Evolutionary conservation across 2,888 invertebrate species (phyloP), one percentile per base, ranked within the genome.

Genomic region (Tipula unca): DNA sequence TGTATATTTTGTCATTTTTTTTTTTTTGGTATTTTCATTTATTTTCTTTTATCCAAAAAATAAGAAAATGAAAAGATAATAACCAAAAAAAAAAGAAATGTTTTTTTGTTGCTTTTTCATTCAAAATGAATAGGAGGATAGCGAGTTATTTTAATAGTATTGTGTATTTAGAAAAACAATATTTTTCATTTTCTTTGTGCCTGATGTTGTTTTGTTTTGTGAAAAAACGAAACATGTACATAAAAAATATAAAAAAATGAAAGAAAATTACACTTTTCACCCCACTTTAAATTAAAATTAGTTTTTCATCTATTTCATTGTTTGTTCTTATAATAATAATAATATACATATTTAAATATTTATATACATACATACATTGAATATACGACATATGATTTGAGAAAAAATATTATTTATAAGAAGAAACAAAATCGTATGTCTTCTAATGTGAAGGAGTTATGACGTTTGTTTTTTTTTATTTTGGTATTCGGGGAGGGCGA

Each of bases 81-180:
- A 69, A 69, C 69, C 20, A 69, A 69, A 69, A 20, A 69, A 69
- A 69, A 25, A 69, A 48, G 17, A 48, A 48, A 48, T 3, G 1
- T 48, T 17, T 48, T n/a, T 48, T 48, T 48, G 17, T 39, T 48
- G 48, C 3, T 82, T 83, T 83, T 83, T 32, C 35, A 32, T 32
- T 8, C 2, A 83, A 25, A 84, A 39, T 32, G 32, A 36, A 84
- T 36, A 84, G 32, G 84, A 84, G 84, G 84, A 84, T 84, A 36
- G 35, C 32, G 20, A 39, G 35, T 84, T 84, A 84, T 84, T 84
- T 84, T 84, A 84, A 84, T 84, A 39, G 84, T 84, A 84, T 84
- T 84, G 84, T 84, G 29, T 32, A 32, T 83, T 83, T 83, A 35
- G 83, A 83, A 83, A 83, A 83, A 69, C 10, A 25, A 69, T 69